phyloP scores from a whole-genome alignment of 2,888 invertebrate species.

The Nymphalis c-album region DNA sequence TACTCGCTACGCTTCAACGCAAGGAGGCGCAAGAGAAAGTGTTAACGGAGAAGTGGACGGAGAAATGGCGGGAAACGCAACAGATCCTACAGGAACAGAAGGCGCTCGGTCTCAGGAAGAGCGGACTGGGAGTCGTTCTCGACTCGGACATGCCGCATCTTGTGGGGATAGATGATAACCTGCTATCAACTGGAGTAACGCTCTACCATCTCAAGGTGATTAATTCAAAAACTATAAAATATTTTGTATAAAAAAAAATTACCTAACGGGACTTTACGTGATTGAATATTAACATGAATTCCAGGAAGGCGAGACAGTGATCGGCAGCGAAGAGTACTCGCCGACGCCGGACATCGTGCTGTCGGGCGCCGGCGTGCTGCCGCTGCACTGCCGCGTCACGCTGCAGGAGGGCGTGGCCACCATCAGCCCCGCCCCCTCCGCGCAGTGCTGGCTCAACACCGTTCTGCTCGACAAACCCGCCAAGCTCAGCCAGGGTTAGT shows the following conservation, averaged over 20 bases:
- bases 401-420: constrained; percentile 87
- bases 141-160: constrained; percentile 96
- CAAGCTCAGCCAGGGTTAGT: constrained; percentile 86
- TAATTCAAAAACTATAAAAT: too few relatives aligned
- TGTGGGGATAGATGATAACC: constrained; percentile 94
- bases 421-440: constrained; percentile 85
- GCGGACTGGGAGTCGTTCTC: constrained; percentile 92
- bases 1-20: constrained; percentile 91
- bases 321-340: constrained; percentile 88
- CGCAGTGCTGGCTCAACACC: constrained; percentile 92
- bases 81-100: constrained; percentile 93
- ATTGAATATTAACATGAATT: background rate
- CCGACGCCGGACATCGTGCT: constrained; percentile 89
- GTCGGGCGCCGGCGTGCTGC: constrained; percentile 87
- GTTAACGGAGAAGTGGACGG: constrained; percentile 95
- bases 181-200: constrained; percentile 94
- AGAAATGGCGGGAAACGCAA: constrained; percentile 95
- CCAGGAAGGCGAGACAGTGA: constrained; percentile 91
- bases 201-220: constrained; percentile 91
- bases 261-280: background rate
- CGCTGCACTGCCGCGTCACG: constrained; percentile 89
- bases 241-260: too few relatives aligned
- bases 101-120: constrained; percentile 91
- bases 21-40: constrained; percentile 95
- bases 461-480: constrained; percentile 89